phyloP scores from a whole-genome alignment of 2,113 vertebrate genomes.

The Cephalopholis sonnerati region DNA sequence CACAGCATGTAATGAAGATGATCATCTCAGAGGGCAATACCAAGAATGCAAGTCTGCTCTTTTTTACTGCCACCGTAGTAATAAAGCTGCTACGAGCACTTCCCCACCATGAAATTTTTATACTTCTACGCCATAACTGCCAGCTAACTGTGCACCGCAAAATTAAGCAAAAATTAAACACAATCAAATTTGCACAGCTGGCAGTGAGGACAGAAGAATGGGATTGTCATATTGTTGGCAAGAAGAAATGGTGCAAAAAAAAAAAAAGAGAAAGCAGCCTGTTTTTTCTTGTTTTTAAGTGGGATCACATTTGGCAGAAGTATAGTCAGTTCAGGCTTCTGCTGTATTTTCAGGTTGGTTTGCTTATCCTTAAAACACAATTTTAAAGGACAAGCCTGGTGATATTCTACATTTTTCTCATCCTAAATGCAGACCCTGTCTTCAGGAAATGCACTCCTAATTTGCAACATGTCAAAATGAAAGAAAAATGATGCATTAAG shows the following conservation, averaged over 20 bases:
- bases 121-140: conserved; percentile 58
- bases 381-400: background rate
- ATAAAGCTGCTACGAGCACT: conserved; percentile 52
- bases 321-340: conserved; percentile 10
- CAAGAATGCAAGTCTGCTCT: conserved; percentile 46
- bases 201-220: conserved; percentile 40
- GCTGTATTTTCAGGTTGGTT: background rate
- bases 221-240: conserved; percentile 45
- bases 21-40: conserved; percentile 47
- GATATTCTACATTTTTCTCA: background rate
- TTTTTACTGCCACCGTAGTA: conserved; percentile 46
- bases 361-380: background rate
- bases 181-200: conserved; percentile 51
- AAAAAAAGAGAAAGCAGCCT: conserved; percentile 27
- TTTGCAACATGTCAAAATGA: background rate
- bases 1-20: conserved; percentile 37
- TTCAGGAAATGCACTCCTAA: too few relatives aligned
- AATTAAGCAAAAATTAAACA: conserved; percentile 64
- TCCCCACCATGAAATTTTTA: conserved; percentile 52
- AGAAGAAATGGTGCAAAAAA: conserved; percentile 9
- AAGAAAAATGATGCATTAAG: background rate
- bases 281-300: conserved; percentile 38
- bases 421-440: background rate
- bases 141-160: conserved; percentile 52
- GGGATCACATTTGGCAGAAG: conserved; percentile 32